Conservation (phyloP, 2,113 vertebrate genomes). For the Probosciger aterrimus region DNA sequence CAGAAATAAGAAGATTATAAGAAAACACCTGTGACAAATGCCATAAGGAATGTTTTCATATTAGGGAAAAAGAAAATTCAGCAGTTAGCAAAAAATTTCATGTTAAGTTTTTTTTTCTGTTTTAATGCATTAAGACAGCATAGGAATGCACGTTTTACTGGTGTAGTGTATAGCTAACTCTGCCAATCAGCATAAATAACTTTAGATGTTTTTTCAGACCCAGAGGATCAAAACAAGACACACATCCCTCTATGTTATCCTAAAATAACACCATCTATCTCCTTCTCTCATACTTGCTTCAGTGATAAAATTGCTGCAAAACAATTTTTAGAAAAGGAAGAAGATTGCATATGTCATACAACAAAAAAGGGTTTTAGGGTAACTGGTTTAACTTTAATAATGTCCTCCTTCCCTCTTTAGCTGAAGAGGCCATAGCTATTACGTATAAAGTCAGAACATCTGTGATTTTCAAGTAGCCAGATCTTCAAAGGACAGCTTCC, state of each 20-base stretch:
- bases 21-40: slow-evolving; percentile 4
- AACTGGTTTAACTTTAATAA: background rate
- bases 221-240: background rate
- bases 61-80: background rate
- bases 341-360: background rate
- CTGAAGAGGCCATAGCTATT: background rate
- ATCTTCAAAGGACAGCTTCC: background rate
- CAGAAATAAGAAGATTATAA: background rate
- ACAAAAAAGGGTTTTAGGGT: background rate
- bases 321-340: background rate
- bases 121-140: background rate
- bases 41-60: background rate
- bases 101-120: background rate
- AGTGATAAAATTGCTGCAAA: background rate
- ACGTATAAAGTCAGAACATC: background rate
- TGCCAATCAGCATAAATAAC: background rate
- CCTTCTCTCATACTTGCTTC: background rate
- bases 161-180: background rate
- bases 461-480: background rate
- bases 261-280: background rate
- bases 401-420: background rate
- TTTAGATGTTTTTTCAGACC: background rate
- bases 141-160: background rate
- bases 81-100: background rate
- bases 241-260: background rate